Conservation (phyloP, 2,888 invertebrate genomes). For the Falcaria lacertinaria region DNA sequence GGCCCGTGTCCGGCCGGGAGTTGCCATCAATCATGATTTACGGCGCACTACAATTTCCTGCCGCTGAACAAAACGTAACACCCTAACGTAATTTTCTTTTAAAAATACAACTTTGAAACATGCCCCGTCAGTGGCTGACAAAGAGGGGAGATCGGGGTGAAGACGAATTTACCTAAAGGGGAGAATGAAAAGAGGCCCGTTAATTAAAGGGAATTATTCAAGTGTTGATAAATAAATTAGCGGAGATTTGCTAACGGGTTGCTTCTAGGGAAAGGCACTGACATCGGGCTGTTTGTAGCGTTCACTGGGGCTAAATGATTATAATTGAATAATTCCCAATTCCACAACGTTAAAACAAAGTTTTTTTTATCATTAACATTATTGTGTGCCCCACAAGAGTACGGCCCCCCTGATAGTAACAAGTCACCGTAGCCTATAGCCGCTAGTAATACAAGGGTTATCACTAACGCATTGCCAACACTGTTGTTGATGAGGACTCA, state of each 20-base stretch:
- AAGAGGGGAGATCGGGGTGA: slow-evolving; percentile 8
- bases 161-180: slow-evolving; percentile 1
- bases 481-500: too few relatives aligned
- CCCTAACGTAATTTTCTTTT: slow-evolving; percentile 11
- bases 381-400: too few relatives aligned
- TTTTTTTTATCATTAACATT: too few relatives aligned
- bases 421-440: too few relatives aligned
- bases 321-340: too few relatives aligned
- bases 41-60: slow-evolving; percentile 3
- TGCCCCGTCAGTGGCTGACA: slow-evolving; percentile 17
- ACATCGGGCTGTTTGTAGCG: slow-evolving; percentile 11
- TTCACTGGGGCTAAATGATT: neutral
- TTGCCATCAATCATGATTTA: neutral
- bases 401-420: too few relatives aligned
- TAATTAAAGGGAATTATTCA: slow-evolving; percentile 49
- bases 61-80: slow-evolving; percentile 6
- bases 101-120: slow-evolving; percentile 15
- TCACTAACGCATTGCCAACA: too few relatives aligned
- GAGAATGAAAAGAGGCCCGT: slow-evolving; percentile 6
- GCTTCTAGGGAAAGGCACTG: slow-evolving; percentile 3
- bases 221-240: slow-evolving; percentile 44
- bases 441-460: too few relatives aligned
- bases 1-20: neutral
- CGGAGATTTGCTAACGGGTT: slow-evolving; percentile 7
- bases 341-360: too few relatives aligned